Percentiles rank a stretch among this genome's conserved stretches.
Evolutionary conservation across 2,113 vertebrate species (phyloP).

Genomic region (Strigops habroptila): DNA sequence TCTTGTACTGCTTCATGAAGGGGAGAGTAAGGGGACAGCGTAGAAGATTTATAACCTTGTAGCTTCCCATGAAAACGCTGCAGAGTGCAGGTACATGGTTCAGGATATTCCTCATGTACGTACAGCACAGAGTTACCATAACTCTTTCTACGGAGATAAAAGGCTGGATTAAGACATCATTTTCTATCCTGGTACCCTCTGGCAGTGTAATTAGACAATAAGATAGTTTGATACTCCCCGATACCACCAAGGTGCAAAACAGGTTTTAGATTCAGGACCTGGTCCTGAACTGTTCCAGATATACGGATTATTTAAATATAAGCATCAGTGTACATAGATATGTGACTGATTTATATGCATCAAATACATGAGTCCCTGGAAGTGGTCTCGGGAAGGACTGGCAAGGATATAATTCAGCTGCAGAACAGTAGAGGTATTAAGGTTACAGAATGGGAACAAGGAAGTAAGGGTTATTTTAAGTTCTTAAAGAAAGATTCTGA

Average conservation of each 20-base stretch:
- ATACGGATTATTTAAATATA: not conserved
- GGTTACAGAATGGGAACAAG: not conserved
- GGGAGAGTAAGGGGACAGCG: not conserved
- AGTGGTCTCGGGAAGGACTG: not conserved
- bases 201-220: not conserved
- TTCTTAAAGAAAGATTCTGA: not conserved
- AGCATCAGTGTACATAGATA: not conserved
- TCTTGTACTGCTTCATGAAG: not conserved
- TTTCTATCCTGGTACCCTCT: not conserved
- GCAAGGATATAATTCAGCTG: not conserved
- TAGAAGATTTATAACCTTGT: not conserved
- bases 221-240: not conserved
- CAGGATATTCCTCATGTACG: not conserved
- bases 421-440: not conserved
- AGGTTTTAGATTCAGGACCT: not conserved
- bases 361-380: not conserved
- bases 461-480: not conserved
- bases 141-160: not conserved
- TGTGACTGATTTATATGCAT: not conserved
- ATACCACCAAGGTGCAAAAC: not conserved
- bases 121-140: not conserved
- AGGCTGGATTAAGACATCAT: not conserved
- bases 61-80: not conserved
- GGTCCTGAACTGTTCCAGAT: not conserved
- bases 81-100: not conserved